Evolutionary conservation across 1,140 invertebrate species (phyloP).

Genomic region (Microplitis mediator): DNA sequence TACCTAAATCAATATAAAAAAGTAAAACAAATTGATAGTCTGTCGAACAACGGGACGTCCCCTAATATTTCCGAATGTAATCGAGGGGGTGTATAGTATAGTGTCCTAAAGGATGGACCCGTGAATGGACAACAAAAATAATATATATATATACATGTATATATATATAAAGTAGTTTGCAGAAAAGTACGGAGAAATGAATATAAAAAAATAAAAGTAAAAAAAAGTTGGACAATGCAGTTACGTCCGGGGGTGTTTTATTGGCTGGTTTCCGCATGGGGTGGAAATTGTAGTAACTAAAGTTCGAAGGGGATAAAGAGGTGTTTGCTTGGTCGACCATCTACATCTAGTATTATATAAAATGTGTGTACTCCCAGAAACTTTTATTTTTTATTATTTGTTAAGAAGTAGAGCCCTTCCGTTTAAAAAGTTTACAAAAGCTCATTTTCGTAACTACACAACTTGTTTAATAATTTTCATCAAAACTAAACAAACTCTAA

Average conservation of each 20-base stretch:
- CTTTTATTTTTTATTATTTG: constrained; percentile 31
- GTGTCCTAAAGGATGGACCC: constrained; percentile 8
- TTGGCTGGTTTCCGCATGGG: constrained; percentile 58
- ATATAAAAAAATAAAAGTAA: constrained; percentile 12
- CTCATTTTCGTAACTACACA: too few species aligned
- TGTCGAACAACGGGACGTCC: constrained; percentile 61
- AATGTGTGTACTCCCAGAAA: constrained; percentile 11
- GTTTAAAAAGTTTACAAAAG: too few species aligned
- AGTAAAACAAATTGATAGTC: constrained; percentile 62
- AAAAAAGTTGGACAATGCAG: constrained; percentile 54
- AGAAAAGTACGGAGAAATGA: constrained; percentile 31
- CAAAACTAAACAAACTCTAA: too few species aligned
- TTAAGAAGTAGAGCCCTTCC: constrained; percentile 19
- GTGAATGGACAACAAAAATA: constrained; percentile 34
- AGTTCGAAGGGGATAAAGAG: constrained; percentile 32
- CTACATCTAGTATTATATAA: neutral
- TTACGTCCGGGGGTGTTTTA: constrained; percentile 52
- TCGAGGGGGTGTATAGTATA: constrained; percentile 57
- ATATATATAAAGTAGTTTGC: constrained; percentile 2
- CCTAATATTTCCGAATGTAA: constrained; percentile 65
- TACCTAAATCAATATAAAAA: constrained; percentile 27
- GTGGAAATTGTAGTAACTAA: constrained; percentile 45
- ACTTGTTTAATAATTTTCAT: too few species aligned
- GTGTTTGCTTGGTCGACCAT: constrained; percentile 40
- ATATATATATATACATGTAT: constrained; percentile 2